These are phyloP conservation scores for Tupaia chinensis DNA, from an alignment of 2,113 vertebrate genomes.

Conservation along the genomic window DNA sequence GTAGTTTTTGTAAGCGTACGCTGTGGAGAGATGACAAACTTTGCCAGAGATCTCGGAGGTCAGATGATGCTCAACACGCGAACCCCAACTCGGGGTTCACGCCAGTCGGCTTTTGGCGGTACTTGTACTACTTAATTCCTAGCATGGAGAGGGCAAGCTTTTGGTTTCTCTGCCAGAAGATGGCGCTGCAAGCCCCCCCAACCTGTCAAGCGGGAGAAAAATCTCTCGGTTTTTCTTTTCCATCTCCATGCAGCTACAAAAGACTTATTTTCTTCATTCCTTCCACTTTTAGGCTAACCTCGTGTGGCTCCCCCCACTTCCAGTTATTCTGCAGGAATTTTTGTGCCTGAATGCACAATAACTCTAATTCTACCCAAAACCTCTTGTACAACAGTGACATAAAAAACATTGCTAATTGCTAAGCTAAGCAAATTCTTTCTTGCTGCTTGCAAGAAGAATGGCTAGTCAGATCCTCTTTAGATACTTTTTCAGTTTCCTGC, in stretches of 20 bases:
- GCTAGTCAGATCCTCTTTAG: neutral
- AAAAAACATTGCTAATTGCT: neutral
- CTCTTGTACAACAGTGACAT: neutral
- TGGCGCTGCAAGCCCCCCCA: constrained; percentile 56
- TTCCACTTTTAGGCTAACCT: neutral
- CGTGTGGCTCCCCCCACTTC: neutral
- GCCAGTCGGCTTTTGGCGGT: neutral
- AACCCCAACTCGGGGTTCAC: neutral
- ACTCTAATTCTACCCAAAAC: neutral
- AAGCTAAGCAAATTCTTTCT: constrained; percentile 38
- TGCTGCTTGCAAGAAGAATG: constrained; percentile 3
- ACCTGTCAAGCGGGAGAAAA: neutral
- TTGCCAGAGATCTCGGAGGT: neutral
- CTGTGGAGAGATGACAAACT: neutral
- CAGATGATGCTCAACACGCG: neutral
- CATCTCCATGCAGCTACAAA: neutral
- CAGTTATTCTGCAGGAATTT: constrained; percentile 41
- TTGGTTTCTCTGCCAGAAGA: constrained; percentile 68
- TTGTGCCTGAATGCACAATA: constrained; percentile 37
- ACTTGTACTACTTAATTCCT: neutral
- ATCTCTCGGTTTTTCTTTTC: neutral
- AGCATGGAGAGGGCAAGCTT: neutral
- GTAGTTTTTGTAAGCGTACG: neutral
- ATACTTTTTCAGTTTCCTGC: constrained; percentile 1
- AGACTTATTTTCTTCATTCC: neutral